These are phyloP conservation scores for Nesogale talazaci DNA, from an alignment of 2,113 vertebrate genomes.

Conservation along the genomic window DNA sequence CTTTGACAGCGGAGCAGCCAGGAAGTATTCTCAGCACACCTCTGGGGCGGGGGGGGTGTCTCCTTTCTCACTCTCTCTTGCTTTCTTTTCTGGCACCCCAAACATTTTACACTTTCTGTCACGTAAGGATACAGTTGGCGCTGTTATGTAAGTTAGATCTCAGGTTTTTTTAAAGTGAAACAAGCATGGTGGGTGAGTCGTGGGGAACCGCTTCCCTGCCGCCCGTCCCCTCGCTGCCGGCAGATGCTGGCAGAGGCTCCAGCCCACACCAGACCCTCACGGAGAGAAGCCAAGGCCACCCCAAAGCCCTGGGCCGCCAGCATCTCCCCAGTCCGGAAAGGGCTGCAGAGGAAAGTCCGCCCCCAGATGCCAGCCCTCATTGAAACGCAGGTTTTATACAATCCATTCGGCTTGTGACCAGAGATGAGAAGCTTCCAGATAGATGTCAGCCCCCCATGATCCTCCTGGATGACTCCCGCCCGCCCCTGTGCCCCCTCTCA, in stretches of 20 bases:
- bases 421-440: conserved; percentile 82
- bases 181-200: neutral
- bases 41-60: neutral
- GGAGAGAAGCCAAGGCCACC: neutral
- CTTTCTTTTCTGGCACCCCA: neutral
- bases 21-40: neutral
- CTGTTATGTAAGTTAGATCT: neutral
- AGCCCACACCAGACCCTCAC: neutral
- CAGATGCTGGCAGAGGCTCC: neutral
- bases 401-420: conserved; percentile 82
- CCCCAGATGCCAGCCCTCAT: conserved; percentile 76
- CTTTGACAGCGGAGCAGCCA: neutral
- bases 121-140: neutral
- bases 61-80: neutral
- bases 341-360: conserved; percentile 65
- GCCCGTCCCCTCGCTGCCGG: rapidly evolving
- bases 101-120: neutral
- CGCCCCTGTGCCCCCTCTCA: neutral
- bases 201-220: rapidly evolving
- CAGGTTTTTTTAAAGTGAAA: neutral
- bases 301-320: neutral
- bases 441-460: conserved; percentile 50
- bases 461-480: rapidly evolving
- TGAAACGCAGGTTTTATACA: conserved; percentile 83
- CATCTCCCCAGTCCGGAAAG: conserved; percentile 63